phyloP scores from a whole-genome alignment of 2,797 vertebrate species.

The Pangasius sanitwongsei region DNA sequence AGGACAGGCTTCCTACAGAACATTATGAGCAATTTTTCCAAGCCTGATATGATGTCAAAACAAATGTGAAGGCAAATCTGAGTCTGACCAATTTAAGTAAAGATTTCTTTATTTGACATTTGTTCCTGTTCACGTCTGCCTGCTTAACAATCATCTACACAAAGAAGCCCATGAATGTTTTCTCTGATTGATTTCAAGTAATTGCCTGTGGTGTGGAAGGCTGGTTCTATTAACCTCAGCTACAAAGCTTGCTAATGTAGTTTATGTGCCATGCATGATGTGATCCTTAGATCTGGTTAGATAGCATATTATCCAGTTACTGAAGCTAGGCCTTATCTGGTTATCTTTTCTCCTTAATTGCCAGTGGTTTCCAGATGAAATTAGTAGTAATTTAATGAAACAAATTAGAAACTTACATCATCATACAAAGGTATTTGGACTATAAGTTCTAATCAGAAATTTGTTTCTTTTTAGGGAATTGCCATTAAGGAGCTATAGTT shows the following conservation, averaged over 20 bases:
- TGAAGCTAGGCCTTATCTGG: background rate
- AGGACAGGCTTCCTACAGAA: background rate
- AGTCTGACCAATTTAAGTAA: background rate
- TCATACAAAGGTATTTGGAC: background rate
- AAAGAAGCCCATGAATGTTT: background rate
- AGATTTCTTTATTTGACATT: background rate
- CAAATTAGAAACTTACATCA: background rate
- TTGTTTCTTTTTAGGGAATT: background rate
- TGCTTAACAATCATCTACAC: background rate
- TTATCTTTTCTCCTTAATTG: background rate
- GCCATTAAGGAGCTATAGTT: background rate
- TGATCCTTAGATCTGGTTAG: conserved; percentile 23
- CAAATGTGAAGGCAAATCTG: background rate
- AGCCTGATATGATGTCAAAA: background rate
- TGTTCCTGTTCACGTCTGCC: background rate
- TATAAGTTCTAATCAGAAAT: background rate
- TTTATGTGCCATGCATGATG: conserved; percentile 33
- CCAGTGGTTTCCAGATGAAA: conserved; percentile 22
- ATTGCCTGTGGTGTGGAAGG: background rate
- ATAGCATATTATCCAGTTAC: conserved; percentile 5
- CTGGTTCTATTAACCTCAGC: background rate
- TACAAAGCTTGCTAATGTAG: conserved; percentile 25
- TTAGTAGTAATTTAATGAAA: conserved; percentile 4
- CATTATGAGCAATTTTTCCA: background rate
- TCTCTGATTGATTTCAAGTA: conserved; percentile 21